These are phyloP conservation scores for Monopterus albus DNA, from an alignment of 2,113 vertebrate species.

Conservation along the genomic window DNA sequence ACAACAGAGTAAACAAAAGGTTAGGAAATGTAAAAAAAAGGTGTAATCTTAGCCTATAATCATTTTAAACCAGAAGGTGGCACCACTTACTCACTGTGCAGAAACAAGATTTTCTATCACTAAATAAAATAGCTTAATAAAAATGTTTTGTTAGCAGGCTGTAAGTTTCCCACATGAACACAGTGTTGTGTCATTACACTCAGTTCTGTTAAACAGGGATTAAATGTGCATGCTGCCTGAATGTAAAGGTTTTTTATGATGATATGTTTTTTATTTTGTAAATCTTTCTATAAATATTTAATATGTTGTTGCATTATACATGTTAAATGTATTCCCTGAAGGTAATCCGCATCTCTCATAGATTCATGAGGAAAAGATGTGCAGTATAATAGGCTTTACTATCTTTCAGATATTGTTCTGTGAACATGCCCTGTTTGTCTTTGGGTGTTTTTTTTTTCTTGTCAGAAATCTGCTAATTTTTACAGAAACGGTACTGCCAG, in stretches of 20 bases:
- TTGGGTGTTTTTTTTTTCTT: too few relatives aligned
- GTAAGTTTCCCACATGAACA: constrained; percentile 4
- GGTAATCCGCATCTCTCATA: not conserved
- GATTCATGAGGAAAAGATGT: not conserved
- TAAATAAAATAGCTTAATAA: too few relatives aligned
- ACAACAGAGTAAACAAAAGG: too few relatives aligned
- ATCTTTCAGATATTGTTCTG: too few relatives aligned
- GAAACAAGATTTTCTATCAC: too few relatives aligned
- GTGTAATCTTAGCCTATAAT: not conserved
- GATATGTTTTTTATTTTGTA: not conserved
- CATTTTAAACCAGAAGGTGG: constrained; percentile 49
- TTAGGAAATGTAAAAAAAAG: too few relatives aligned
- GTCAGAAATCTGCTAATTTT: too few relatives aligned
- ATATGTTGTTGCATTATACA: not conserved
- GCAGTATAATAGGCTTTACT: too few relatives aligned
- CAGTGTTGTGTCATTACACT: too few relatives aligned
- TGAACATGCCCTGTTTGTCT: too few relatives aligned
- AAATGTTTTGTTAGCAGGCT: not conserved
- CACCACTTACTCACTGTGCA: constrained; percentile 29
- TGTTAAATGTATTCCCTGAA: not conserved
- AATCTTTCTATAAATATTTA: not conserved
- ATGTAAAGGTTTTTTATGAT: not conserved
- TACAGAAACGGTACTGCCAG: not conserved
- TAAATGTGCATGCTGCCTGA: not conserved
- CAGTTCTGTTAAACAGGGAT: not conserved